A percentile compares a stretch with the other conserved stretches of the same genome.
Evolutionary conservation across 2,888 invertebrate species (phyloP).

Genomic region (Rhagium mordax): DNA sequence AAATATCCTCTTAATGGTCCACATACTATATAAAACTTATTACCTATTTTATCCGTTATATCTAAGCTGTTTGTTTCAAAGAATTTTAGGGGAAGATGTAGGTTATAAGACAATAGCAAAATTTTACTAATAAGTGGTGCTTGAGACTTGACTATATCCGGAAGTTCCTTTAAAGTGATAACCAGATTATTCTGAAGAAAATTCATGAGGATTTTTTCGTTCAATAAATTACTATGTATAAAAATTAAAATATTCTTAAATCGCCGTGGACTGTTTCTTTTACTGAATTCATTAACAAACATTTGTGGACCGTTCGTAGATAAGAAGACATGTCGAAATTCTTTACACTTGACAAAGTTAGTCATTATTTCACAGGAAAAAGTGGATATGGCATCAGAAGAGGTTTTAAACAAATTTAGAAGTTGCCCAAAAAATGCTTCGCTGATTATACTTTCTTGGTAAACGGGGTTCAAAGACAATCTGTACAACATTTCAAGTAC

Average conservation of each 20-base stretch:
- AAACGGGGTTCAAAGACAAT: conserved; percentile 50
- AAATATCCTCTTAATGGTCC: conserved; percentile 58
- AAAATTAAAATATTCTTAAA: conserved; percentile 57
- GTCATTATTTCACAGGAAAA: conserved; percentile 55
- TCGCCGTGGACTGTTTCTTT: conserved; percentile 45
- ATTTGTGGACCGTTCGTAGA: conserved; percentile 50
- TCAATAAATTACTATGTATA: conserved; percentile 56
- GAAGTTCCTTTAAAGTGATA: conserved; percentile 49
- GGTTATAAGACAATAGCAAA: conserved; percentile 55
- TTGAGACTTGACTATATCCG: conserved; percentile 34
- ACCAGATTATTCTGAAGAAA: conserved; percentile 54
- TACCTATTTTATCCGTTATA: conserved; percentile 58
- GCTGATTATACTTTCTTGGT: conserved; percentile 50
- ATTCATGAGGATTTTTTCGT: conserved; percentile 53
- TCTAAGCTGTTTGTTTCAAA: conserved; percentile 58
- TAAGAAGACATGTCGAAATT: conserved; percentile 55
- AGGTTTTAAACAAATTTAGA: conserved; percentile 43
- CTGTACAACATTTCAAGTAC: conserved; percentile 56
- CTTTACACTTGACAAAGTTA: conserved; percentile 42
- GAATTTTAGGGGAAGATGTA: conserved; percentile 62
- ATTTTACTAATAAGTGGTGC: conserved; percentile 56
- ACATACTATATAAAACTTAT: conserved; percentile 61
- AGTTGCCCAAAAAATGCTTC: conserved; percentile 50
- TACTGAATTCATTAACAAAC: conserved; percentile 49
- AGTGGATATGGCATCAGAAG: conserved; percentile 43